These are phyloP conservation scores for Chrysodeixis includens DNA, from an alignment of 2,888 invertebrate species.

Conservation along the genomic window DNA sequence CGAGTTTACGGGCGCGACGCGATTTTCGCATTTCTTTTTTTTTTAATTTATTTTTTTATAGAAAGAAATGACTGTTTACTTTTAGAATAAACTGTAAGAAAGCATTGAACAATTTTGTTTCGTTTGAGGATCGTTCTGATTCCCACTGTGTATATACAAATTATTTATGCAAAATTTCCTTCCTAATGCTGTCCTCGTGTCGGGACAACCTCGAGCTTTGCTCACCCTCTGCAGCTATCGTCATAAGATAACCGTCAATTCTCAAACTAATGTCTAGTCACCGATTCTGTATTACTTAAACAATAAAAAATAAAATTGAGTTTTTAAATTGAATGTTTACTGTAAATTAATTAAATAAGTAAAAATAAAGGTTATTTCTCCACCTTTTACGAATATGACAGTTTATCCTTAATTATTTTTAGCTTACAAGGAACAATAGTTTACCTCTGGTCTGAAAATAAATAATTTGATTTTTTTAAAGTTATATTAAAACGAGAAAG, in stretches of 20 bases:
- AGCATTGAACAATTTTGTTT: conserved; percentile 80
- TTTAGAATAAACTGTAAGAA: conserved; percentile 88
- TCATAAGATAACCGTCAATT: conserved; percentile 15
- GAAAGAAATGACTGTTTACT: conserved; percentile 86
- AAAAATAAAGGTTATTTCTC: neutral
- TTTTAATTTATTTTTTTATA: conserved; percentile 80
- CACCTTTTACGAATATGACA: too few relatives aligned
- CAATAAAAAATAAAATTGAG: neutral
- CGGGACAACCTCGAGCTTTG: conserved; percentile 5
- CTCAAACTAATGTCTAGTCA: neutral
- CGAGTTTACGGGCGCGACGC: conserved; percentile 66
- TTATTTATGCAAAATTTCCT: conserved; percentile 23
- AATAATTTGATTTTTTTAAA: too few relatives aligned
- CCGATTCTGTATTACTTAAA: neutral
- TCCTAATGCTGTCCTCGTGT: conserved; percentile 16
- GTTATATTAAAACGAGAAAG: too few relatives aligned
- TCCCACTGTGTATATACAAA: conserved; percentile 54
- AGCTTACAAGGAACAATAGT: too few relatives aligned
- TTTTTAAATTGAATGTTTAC: neutral
- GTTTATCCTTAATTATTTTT: too few relatives aligned
- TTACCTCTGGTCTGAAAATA: too few relatives aligned
- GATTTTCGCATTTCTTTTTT: conserved; percentile 79
- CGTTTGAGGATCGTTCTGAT: conserved; percentile 73
- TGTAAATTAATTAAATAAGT: neutral
- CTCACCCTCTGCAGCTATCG: conserved; percentile 3